These are phyloP conservation scores for Misgurnus mizolepis DNA, from an alignment of 2,113 vertebrate genomes.

Conservation along the genomic window DNA sequence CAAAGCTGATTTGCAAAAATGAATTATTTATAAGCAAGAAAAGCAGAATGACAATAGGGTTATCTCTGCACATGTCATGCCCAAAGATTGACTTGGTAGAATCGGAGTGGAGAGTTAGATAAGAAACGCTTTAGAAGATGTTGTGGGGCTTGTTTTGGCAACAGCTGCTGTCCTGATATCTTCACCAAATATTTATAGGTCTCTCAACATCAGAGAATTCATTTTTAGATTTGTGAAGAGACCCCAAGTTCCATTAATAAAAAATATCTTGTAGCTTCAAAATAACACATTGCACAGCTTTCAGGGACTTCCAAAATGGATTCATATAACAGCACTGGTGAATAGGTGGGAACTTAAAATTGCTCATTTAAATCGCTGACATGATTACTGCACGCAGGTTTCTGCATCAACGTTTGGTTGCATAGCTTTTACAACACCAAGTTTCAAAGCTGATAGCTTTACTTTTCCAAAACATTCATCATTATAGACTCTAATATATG, in stretches of 20 bases:
- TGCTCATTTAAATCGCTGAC: neutral
- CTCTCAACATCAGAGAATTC: constrained; percentile 26
- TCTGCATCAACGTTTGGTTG: neutral
- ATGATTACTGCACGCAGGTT: neutral
- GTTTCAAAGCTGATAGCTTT: neutral
- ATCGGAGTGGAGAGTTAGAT: constrained; percentile 20
- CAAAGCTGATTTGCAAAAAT: constrained; percentile 34
- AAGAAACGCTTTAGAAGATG: constrained; percentile 40
- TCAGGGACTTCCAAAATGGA: constrained; percentile 8
- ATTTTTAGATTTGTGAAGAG: constrained; percentile 42
- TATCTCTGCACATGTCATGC: constrained; percentile 13
- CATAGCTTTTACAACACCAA: neutral
- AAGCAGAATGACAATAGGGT: constrained; percentile 37
- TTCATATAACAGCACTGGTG: neutral
- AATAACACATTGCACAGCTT: constrained; percentile 21
- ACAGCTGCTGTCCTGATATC: constrained; percentile 25
- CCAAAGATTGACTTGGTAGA: constrained; percentile 12
- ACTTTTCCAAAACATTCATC: constrained; percentile 10
- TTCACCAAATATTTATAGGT: constrained; percentile 46
- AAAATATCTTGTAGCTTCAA: constrained; percentile 36
- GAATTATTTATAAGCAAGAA: constrained; percentile 49
- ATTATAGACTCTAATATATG: constrained; percentile 32
- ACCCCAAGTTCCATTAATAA: constrained; percentile 45
- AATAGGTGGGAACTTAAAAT: neutral
- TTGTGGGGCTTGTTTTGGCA: constrained; percentile 23